These are phyloP conservation scores for Heliconius aoede DNA, from an alignment of 2,888 invertebrate genomes.

Conservation along the genomic window DNA sequence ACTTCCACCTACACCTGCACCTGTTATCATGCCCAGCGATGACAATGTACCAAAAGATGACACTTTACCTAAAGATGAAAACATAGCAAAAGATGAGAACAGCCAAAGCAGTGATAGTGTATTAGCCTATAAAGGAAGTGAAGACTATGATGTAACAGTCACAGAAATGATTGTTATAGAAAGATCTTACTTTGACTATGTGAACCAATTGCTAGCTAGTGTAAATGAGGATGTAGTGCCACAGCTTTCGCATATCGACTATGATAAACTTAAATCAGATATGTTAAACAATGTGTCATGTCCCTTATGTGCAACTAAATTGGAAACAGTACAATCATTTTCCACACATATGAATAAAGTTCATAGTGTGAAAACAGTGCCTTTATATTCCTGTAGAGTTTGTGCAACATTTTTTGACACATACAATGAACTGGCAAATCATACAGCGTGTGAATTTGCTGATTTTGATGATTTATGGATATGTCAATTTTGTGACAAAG, in stretches of 20 bases:
- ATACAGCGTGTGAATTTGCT: slow-evolving; percentile 63
- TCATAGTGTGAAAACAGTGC: slow-evolving; percentile 67
- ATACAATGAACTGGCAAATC: slow-evolving; percentile 63
- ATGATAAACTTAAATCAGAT: slow-evolving; percentile 57
- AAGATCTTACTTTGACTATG: slow-evolving; percentile 73
- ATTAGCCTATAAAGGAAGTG: slow-evolving; percentile 67
- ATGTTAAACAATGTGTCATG: slow-evolving; percentile 60
- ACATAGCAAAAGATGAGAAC: slow-evolving; percentile 32
- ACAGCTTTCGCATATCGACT: slow-evolving; percentile 62
- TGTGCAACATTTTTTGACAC: slow-evolving; percentile 72
- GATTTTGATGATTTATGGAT: slow-evolving; percentile 77
- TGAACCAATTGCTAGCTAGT: slow-evolving; percentile 58
- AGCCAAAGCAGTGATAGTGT: slow-evolving; percentile 45
- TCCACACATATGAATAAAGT: slow-evolving; percentile 68
- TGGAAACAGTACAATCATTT: slow-evolving; percentile 57
- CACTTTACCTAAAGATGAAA: slow-evolving; percentile 4
- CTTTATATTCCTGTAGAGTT: slow-evolving; percentile 70
- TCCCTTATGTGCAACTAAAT: slow-evolving; percentile 63
- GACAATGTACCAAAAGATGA: slow-evolving; percentile 38
- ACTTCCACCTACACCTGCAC: not conserved
- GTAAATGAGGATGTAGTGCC: slow-evolving; percentile 65
- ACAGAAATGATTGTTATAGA: slow-evolving; percentile 74
- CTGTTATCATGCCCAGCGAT: slow-evolving; percentile 29
- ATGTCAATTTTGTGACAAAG: slow-evolving; percentile 81
- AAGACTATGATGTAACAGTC: slow-evolving; percentile 77